Evolutionary conservation across 2,888 invertebrate genomes (phyloP), one percentile per base, ranked within the genome.

Genomic region (Orthosia gracilis): DNA sequence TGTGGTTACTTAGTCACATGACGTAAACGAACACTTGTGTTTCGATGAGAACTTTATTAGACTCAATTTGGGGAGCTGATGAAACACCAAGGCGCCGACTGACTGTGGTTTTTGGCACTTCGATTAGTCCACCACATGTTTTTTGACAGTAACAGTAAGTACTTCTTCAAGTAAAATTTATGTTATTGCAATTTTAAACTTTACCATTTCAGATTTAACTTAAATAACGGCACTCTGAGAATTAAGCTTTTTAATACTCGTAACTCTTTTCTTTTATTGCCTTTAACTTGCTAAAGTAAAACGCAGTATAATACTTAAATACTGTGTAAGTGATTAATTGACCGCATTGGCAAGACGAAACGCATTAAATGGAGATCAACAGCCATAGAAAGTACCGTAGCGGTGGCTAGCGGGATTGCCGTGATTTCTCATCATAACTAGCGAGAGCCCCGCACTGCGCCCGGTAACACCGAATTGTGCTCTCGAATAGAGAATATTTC

Each of bases 331-430:
- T 94, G 94, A 96, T 95, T 95, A 94, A 96, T 95, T 93, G 93
- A 91, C 91, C 93, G 90, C 92, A 91, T 92, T 92, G 89, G 91
- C 90, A 93, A 94, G 92, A 94, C 93, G 93, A 93, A 94, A 93
- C 92, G 91, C 94, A 95, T 95, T 94, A 94, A 93, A 93, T 93
- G 91, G 92, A 92, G 92, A 94, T 93, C 92, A 92, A 91, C 90
- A 91, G 89, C 92, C 91, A 91, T 92, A 90, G 92, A 93, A 94
- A 96, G 95, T 96, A 96, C 96, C 96, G 96, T 95, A 95, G 93
- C 93, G 87, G 89, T 89, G 92, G 91, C 91, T 95, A 96, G 96
- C 95, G 96, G 96, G 94, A 94, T 92, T 89, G 91, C 87, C 91
- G 91, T 90, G 93, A 94, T 94, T 94, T 94, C 93, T 94, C 95